Conservation (phyloP, 2,113 vertebrate genomes). For the Notothenia coriiceps region DNA sequence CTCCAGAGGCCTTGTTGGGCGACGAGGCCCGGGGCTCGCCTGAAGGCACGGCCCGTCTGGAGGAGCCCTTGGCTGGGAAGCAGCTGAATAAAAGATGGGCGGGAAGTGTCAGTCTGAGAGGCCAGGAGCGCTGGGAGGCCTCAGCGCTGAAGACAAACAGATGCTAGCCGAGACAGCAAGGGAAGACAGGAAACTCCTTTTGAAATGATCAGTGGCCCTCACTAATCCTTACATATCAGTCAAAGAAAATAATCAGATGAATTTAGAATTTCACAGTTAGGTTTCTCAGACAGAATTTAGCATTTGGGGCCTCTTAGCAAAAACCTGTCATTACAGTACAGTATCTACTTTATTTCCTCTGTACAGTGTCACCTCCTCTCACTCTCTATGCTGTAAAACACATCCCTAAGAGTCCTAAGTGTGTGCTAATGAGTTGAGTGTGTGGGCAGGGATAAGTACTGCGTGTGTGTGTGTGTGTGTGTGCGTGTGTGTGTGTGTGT, state of each 20-base stretch:
- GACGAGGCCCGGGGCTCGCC: conserved; percentile 73
- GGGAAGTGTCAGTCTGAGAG: conserved; percentile 72
- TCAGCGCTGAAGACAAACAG: conserved; percentile 48
- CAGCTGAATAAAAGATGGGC: conserved; percentile 80
- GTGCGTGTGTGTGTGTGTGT: conserved; percentile 8
- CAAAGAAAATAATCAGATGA: background rate
- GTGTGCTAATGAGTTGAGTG: conserved; percentile 56
- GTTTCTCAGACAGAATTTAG: background rate
- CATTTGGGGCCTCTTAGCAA: background rate
- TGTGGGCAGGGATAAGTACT: conserved; percentile 56
- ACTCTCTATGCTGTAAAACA: conserved; percentile 31
- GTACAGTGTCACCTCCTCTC: conserved; percentile 18
- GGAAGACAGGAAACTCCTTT: background rate
- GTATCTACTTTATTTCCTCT: background rate
- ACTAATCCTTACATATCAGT: background rate
- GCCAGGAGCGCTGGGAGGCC: conserved; percentile 65
- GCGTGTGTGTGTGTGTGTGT: conserved; percentile 14
- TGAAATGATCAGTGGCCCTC: background rate
- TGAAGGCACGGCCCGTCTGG: conserved; percentile 78
- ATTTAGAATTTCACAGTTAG: background rate
- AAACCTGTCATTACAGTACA: background rate
- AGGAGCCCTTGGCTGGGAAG: conserved; percentile 73
- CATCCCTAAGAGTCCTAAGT: conserved; percentile 33
- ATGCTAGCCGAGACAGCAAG: conserved; percentile 42
- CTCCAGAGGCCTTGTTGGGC: conserved; percentile 71